A percentile compares a stretch with the other conserved stretches of the same genome.
phyloP scores from a whole-genome alignment of 2,113 vertebrate species.

The Entomyzon cyanotis region DNA sequence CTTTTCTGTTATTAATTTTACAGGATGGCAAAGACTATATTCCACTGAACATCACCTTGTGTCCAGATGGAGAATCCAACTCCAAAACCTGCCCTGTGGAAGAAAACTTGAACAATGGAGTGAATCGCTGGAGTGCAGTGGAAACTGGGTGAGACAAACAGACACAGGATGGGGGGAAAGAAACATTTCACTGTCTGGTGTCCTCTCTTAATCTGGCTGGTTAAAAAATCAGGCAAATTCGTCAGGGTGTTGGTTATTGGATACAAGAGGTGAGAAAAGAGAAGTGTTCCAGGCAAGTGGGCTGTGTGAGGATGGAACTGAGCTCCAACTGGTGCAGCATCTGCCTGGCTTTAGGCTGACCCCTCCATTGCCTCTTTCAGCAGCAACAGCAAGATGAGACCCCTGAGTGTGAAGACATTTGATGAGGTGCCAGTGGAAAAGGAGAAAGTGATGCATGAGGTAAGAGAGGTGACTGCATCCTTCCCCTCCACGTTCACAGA shows the following conservation, averaged over 20 bases:
- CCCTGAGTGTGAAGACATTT: conserved; percentile 88
- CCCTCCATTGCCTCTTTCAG: conserved; percentile 29
- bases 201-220: background rate
- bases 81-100: conserved; percentile 67
- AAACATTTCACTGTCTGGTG: background rate
- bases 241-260: background rate
- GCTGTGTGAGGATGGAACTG: background rate
- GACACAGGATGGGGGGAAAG: accelerated
- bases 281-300: background rate
- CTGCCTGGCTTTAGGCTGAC: background rate
- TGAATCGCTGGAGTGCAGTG: conserved; percentile 78
- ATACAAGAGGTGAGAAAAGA: background rate
- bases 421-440: conserved; percentile 85
- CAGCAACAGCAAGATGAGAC: conserved; percentile 80
- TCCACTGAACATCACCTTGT: conserved; percentile 88
- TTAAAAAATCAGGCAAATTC: background rate
- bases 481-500: background rate
- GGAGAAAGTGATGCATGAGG: conserved; percentile 78
- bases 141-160: conserved; percentile 78
- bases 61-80: conserved; percentile 74
- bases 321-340: background rate
- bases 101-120: conserved; percentile 70
- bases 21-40: conserved; percentile 96
- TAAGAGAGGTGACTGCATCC: conserved; percentile 37
- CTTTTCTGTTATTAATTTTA: background rate